phyloP scores from a whole-genome alignment of 1,140 invertebrate genomes.

The Polypedilum vanderplanki region DNA sequence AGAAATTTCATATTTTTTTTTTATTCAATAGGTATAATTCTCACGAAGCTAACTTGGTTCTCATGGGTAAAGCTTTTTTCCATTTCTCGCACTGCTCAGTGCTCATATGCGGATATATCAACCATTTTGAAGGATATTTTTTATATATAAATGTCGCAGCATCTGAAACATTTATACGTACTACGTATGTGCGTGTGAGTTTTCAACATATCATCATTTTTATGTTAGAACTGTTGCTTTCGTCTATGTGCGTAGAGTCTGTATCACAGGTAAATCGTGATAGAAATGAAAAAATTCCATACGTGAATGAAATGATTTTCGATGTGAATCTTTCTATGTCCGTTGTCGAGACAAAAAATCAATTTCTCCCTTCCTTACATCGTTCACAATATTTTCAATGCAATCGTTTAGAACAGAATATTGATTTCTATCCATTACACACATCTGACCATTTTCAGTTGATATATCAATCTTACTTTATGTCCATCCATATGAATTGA shows the following conservation, averaged over 20 bases:
- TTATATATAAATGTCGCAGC: neutral
- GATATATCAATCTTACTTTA: constrained; percentile 14
- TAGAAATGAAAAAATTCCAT: neutral
- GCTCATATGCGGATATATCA: neutral
- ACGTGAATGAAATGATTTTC: constrained; percentile 14
- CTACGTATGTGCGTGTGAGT: neutral
- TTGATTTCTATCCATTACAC: neutral
- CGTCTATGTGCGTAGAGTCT: neutral
- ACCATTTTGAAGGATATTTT: neutral
- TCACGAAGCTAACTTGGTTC: neutral
- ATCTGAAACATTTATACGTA: neutral
- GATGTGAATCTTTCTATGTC: too few relatives aligned
- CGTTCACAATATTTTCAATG: too few relatives aligned
- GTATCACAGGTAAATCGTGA: neutral
- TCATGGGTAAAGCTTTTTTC: neutral
- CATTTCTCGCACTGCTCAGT: neutral
- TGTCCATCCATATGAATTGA: neutral
- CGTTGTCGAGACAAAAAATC: too few relatives aligned
- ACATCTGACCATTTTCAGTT: neutral
- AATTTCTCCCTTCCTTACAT: too few relatives aligned
- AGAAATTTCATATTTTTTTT: neutral
- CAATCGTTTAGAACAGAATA: too few relatives aligned
- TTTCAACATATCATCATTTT: neutral
- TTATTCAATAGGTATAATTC: constrained; percentile 10
- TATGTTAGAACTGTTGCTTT: neutral